Evolutionary conservation across 2,113 vertebrate genomes (phyloP), one percentile per base, ranked within the genome.

Genomic region (Glareola pratincola): DNA sequence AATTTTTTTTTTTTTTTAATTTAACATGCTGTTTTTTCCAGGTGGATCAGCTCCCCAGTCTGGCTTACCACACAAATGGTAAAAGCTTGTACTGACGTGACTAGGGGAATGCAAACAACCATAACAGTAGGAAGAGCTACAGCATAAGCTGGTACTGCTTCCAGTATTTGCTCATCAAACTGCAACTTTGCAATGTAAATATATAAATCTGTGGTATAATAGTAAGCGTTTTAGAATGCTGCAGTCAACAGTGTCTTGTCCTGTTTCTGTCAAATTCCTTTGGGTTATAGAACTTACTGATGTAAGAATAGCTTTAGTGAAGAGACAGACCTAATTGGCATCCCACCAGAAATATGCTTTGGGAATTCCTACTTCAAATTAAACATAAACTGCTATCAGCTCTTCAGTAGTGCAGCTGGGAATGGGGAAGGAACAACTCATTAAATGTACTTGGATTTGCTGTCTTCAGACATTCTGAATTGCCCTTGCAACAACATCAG

Each of bases 291-390:
- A 91, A 54, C 47, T 68, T 71, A 71, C 8, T 91, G 69, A 56
- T 95, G 22, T 37, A 88, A 90, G 72, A 85, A 69, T 32, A 97
- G 69, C 53, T 82, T 60, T 20, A 69, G 67, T 59, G 74, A 76
- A 57, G 92, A 68, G 60, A 50, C 47, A 82, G 53, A 57, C 47
- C 71, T 95, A 84, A 88, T 57, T 97, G 93, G 71, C 81, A 72
- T 93, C 77, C 81, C 36, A 73, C 85, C 76, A 94, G 39, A 57
- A 88, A 9, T 67, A 10, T 91, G 60, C 76, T 90, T 90, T 73
- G 74, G 90, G 93, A 95, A 85, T 96, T 95, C 64, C 88, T 88
- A 34, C 43, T 87, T 96, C 74, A 79, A 85, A 85, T 95, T 92
- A 97, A 91, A 87, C 59, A 41, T 81, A 92, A 97, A 82, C 81